Conservation (phyloP, 2,797 vertebrate genomes). For the Aselliscus stoliczkanus region DNA sequence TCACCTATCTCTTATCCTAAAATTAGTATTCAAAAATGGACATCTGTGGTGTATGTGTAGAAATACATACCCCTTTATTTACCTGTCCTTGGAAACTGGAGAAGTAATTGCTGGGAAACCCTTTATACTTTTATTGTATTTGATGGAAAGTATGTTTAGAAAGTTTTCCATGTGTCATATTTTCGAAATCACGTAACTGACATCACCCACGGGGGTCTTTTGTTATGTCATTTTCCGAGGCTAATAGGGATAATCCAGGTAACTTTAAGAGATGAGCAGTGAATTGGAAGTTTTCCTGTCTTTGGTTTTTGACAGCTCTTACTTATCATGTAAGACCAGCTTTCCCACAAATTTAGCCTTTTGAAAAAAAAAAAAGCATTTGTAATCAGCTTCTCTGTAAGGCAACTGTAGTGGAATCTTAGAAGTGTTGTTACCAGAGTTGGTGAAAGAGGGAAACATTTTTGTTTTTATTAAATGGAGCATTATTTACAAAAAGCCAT, state of each 20-base stretch:
- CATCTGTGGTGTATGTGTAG: background rate
- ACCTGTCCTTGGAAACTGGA: slow-evolving; percentile 42
- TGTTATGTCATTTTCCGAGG: slow-evolving; percentile 5
- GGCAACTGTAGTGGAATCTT: slow-evolving; percentile 36
- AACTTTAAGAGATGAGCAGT: slow-evolving; percentile 30
- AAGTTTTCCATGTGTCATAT: background rate
- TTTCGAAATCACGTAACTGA: slow-evolving; percentile 45
- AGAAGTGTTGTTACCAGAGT: background rate
- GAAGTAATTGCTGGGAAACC: slow-evolving; percentile 29
- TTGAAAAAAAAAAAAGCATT: background rate
- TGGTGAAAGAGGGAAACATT: slow-evolving; percentile 30
- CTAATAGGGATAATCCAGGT: slow-evolving; percentile 1
- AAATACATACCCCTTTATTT: background rate
- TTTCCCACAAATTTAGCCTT: slow-evolving; percentile 39
- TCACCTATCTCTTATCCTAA: slow-evolving; percentile 29
- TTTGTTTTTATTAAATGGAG: slow-evolving; percentile 59
- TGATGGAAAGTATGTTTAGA: slow-evolving; percentile 20
- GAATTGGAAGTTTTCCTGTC: background rate
- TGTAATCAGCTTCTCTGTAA: slow-evolving; percentile 48
- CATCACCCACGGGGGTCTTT: slow-evolving; percentile 1
- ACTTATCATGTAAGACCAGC: slow-evolving; percentile 1
- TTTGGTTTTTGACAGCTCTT: slow-evolving; percentile 53
- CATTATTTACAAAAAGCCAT: slow-evolving; percentile 71
- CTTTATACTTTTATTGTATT: slow-evolving; percentile 39
- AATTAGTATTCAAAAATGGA: slow-evolving; percentile 14